Evolutionary conservation across 2,797 vertebrate genomes (phyloP).

Genomic region (Acomys russatus): DNA sequence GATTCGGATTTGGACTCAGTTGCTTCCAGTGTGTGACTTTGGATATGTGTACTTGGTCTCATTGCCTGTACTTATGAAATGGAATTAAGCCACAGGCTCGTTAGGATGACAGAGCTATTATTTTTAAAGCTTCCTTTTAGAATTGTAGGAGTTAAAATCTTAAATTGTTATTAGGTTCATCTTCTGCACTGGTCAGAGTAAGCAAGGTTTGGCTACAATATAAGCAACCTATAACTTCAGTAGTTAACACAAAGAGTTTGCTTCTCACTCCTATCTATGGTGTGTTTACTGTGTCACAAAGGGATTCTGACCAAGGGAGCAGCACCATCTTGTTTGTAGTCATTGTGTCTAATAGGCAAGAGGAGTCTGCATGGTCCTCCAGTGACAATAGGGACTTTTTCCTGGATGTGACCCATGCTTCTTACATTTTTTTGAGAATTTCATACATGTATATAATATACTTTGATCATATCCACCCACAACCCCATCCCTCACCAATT

Average conservation of each 20-base stretch:
- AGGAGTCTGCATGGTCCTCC: not conserved
- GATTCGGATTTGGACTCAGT: conserved; percentile 20
- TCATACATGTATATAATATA: not conserved
- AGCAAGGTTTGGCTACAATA: conserved; percentile 52
- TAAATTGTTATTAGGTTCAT: conserved; percentile 14
- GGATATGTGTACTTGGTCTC: conserved; percentile 55
- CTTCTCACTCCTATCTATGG: not conserved
- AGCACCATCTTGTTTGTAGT: not conserved
- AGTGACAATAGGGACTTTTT: not conserved
- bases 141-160: conserved; percentile 39
- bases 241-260: not conserved
- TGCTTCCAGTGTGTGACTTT: conserved; percentile 52
- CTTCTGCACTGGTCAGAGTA: not conserved
- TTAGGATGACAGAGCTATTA: not conserved
- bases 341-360: not conserved
- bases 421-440: not conserved
- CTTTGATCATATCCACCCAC: not conserved
- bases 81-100: conserved; percentile 41
- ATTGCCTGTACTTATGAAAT: not conserved
- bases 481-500: not conserved
- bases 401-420: not conserved
- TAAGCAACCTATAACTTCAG: conserved; percentile 19
- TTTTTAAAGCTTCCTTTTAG: conserved; percentile 51
- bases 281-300: not conserved
- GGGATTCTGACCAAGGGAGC: not conserved